Evolutionary conservation across 2,113 vertebrate genomes (phyloP).

Genomic region (Rhinoderma darwinii): DNA sequence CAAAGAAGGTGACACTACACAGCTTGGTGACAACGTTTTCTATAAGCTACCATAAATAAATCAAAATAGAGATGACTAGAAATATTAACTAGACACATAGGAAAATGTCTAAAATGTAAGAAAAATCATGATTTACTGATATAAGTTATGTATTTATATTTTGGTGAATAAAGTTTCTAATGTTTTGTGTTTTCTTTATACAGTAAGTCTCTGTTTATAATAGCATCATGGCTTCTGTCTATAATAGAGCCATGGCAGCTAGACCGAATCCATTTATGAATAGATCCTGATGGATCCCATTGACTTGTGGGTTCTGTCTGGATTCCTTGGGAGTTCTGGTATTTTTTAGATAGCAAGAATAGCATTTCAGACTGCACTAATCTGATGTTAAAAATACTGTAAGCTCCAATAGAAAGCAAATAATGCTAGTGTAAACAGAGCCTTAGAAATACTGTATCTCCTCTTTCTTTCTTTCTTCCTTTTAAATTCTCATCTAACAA

Average conservation of each 20-base stretch:
- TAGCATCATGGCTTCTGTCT: neutral
- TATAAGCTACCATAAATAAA: constrained; percentile 34
- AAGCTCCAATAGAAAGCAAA: neutral
- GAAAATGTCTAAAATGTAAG: neutral
- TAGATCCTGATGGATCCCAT: neutral
- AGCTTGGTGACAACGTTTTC: constrained; percentile 18
- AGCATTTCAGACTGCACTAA: neutral
- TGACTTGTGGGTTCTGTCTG: neutral
- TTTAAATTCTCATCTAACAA: neutral
- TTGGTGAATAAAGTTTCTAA: neutral
- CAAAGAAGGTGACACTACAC: constrained; percentile 31
- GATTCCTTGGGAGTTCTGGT: neutral
- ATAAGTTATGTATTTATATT: neutral
- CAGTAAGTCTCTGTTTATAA: neutral
- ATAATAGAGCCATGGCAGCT: neutral
- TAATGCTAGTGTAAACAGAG: neutral
- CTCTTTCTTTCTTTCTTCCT: neutral
- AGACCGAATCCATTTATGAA: neutral
- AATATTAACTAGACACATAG: neutral
- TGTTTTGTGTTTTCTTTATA: neutral
- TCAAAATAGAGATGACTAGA: neutral
- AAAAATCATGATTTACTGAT: neutral
- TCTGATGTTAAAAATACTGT: neutral
- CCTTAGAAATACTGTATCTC: neutral
- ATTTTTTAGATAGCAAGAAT: neutral